Evolutionary conservation across 2,888 invertebrate species (phyloP).

Genomic region (Protula sp.): DNA sequence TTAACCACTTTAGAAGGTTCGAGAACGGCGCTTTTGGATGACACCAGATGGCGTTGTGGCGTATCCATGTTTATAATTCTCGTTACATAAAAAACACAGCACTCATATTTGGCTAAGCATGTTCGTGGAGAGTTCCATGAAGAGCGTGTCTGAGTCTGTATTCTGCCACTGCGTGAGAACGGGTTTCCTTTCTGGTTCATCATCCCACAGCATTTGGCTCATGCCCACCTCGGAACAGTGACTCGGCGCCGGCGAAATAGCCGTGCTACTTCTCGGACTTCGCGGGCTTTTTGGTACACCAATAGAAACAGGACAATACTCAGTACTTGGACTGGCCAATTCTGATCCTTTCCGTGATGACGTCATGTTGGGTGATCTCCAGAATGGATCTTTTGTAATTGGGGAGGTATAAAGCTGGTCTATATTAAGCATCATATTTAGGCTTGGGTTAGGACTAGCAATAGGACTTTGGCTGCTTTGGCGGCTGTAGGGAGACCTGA

Average conservation of each 20-base stretch:
- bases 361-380: not conserved
- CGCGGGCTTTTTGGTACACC: not conserved
- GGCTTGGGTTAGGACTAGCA: not conserved
- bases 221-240: not conserved
- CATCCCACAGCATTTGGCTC: not conserved
- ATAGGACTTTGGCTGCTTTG: not conserved
- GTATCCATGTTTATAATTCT: too few species aligned
- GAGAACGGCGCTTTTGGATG: too few species aligned
- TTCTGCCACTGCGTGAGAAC: not conserved
- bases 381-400: not conserved
- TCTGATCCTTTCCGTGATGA: not conserved
- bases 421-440: not conserved
- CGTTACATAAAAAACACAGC: too few species aligned
- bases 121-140: not conserved
- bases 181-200: not conserved
- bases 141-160: not conserved
- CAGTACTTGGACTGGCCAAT: not conserved
- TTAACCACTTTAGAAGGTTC: too few species aligned
- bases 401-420: not conserved
- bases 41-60: too few species aligned
- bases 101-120: not conserved
- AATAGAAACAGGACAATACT: not conserved
- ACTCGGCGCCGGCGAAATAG: not conserved
- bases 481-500: not conserved
- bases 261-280: not conserved